Evolutionary conservation across 2,797 vertebrate genomes (phyloP).

Genomic region (Coendou prehensilis): DNA sequence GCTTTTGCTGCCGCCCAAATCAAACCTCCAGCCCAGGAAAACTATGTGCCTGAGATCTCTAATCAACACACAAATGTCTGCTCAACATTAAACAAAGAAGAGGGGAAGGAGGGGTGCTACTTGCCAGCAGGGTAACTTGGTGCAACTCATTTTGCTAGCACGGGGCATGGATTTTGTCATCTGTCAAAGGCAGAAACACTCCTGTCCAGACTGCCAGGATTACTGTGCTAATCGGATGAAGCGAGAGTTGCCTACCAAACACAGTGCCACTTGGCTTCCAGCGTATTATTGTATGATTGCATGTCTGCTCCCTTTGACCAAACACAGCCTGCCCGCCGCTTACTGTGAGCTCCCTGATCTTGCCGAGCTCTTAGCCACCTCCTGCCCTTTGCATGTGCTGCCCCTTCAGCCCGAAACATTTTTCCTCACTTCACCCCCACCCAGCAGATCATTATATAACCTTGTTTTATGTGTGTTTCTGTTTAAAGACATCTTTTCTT

Average conservation of each 20-base stretch:
- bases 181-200: constrained; percentile 7
- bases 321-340: neutral
- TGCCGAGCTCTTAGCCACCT: neutral
- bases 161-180: neutral
- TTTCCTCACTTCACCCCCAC: neutral
- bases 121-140: neutral
- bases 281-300: rapidly evolving
- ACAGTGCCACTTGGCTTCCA: neutral
- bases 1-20: neutral
- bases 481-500: neutral
- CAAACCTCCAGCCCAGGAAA: neutral
- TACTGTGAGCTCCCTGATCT: neutral
- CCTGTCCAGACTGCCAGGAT: neutral
- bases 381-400: neutral
- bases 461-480: neutral
- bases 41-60: neutral
- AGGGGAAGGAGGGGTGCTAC: neutral
- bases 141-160: neutral
- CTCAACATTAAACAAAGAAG: neutral
- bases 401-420: neutral
- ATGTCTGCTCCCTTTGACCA: neutral
- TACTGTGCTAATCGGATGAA: constrained; percentile 6
- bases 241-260: constrained; percentile 4
- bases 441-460: neutral
- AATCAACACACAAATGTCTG: neutral